Base-by-base conservation (phyloP, 2,797 vertebrate species). In the Phyllotis vaccarum region DNA sequence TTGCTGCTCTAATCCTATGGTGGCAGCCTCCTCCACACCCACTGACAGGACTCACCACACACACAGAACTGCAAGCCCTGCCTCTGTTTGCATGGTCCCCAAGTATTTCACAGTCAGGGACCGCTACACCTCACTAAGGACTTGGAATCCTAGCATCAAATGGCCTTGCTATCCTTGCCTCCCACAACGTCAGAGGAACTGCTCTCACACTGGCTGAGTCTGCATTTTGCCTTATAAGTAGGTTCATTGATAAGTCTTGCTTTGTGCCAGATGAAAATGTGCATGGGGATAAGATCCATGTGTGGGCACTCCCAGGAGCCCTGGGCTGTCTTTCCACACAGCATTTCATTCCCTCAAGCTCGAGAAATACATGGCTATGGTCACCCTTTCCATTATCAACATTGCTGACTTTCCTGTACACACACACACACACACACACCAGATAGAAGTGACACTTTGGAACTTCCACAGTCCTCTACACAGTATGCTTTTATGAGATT, bases 301-400 rank as follows among this genome's bases (percentile, higher is more conserved):
- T 49, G 37, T 8, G 31, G 12, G 21, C 6, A 9, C 29, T 0
- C 7, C 0, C 1, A 70, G 29, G 31, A 37, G 56, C 40, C 56
- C 52, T 24, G 52, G 16, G n/a, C 66, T 82, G 31, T 31, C 86
- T 34, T 60, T 58, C n/a, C 54, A 75, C 21, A 74, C 10, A 88
- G 10, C 17, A 49, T 37, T 31, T 29, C 29, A 0, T 0, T 8
- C 37, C 31, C 66, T 37, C 14, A 24, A 58, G 34, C 27, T 43
- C 0, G 3, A 49, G 56, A 46, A 46, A 56, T 31, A 1, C 1
- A 31, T 13, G 75, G 40, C 52, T 24, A 0, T 0, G 7, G 24
- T 11, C 66, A 31, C 24, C 34, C 29, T 21, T 43, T 6, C 29
- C 34, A 27, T 21, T 11, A 31, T 9, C 34, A 46, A 22, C 34